Base-by-base conservation (phyloP, 2,113 vertebrate genomes). In the Ctenodactylus gundi region DNA sequence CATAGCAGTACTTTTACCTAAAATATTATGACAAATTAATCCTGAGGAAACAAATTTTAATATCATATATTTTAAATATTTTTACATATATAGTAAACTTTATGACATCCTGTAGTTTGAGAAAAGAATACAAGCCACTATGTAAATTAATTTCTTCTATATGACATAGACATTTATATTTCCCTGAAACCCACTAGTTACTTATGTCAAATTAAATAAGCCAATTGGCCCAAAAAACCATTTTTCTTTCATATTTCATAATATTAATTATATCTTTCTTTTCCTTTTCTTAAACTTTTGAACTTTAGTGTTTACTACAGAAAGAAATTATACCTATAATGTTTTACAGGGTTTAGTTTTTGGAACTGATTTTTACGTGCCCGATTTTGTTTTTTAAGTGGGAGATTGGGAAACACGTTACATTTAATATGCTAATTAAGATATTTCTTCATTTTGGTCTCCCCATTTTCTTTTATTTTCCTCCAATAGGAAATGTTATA, bases 331-430 rank as follows among this genome's bases (percentile, higher is more conserved):
- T 60, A 55, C 34, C 60, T 86, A 80, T 85, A 60, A 80, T 85
- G 73, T 94, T 81, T 93, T 65, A 44, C 49, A 83, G 77, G 44
- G 3, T 67, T 83, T 82, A 83, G 64, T 49, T 90, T 96, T 90
- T 92, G 17, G 53, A 84, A 57, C 41, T 67, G 23, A 62, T 76
- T 82, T 90, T 92, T 73, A 73, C n/a, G 21, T 85, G 34, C 29
- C 25, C 55, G n/a, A 25, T 18, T 84, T 87, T 76, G 46, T 49
- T 68, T 90, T 80, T 86, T 36, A 68, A n/a, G 86, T 83, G 78
- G 17, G 86, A 88, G 53, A 44, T 46, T 85, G 4, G 23, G 4
- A n/a, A 84, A 77, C 15, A n/a, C 39, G 65, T 83, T 91, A 27
- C 27, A 86, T 23, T 75, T 75, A 27, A 68, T 75, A 51, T 70